Percentiles rank a stretch among this genome's conserved stretches.
phyloP scores from a whole-genome alignment of 2,888 invertebrate species.

The Hartigia nigra region DNA sequence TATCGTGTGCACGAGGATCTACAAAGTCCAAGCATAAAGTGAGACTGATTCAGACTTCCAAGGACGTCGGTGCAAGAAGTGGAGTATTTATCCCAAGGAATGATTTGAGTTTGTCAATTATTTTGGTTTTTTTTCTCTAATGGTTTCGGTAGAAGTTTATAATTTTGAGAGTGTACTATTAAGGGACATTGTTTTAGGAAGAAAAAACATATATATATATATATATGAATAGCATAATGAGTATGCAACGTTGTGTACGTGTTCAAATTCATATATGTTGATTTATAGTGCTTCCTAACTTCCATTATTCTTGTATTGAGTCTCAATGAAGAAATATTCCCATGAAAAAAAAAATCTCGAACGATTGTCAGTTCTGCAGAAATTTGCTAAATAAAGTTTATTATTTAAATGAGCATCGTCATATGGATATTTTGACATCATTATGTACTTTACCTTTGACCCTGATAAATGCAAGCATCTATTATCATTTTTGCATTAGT shows the following conservation, averaged over 20 bases:
- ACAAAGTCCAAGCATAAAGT: constrained; percentile 73
- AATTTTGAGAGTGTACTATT: background rate
- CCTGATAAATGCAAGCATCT: background rate
- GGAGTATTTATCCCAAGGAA: background rate
- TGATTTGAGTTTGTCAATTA: background rate
- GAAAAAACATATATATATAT: background rate
- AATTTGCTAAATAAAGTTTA: background rate
- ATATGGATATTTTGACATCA: background rate
- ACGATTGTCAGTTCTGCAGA: background rate
- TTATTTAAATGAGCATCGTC: background rate
- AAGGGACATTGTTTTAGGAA: background rate
- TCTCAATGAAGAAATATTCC: background rate
- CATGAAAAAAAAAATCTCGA: background rate
- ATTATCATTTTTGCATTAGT: background rate
- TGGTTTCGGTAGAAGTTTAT: background rate
- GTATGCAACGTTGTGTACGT: background rate
- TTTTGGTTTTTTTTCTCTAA: background rate
- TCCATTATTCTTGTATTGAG: background rate
- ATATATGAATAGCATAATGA: background rate
- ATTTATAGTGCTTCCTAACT: background rate
- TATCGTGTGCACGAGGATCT: constrained; percentile 79
- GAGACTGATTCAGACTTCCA: background rate
- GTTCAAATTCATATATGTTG: background rate
- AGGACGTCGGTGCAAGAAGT: background rate
- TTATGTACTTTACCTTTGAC: background rate